These are phyloP conservation scores for Xylota sylvarum DNA, from an alignment of 2,888 invertebrate genomes.

Conservation along the genomic window DNA sequence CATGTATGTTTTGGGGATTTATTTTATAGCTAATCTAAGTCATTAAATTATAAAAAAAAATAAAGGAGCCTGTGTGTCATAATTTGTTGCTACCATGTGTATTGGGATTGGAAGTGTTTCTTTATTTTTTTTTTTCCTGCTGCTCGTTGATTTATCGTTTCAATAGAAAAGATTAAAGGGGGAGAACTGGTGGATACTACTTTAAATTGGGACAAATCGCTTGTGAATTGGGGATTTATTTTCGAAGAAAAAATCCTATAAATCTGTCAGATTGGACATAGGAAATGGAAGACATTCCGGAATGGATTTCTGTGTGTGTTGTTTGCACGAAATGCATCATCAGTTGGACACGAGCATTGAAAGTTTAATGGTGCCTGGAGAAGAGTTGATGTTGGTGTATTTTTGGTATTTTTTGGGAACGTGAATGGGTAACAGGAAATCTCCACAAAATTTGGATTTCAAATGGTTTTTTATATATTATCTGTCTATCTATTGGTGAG, in stretches of 20 bases:
- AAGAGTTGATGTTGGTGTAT: neutral
- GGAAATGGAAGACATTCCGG: conserved; percentile 47
- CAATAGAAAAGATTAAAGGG: conserved; percentile 55
- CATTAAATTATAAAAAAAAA: conserved; percentile 58
- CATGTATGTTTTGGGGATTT: conserved; percentile 22
- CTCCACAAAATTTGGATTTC: neutral
- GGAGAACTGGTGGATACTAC: conserved; percentile 29
- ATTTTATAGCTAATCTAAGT: conserved; percentile 64
- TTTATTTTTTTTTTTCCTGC: conserved; percentile 4
- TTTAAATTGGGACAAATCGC: conserved; percentile 74
- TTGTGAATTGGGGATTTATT: conserved; percentile 72
- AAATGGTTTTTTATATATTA: conserved; percentile 2
- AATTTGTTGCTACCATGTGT: conserved; percentile 64
- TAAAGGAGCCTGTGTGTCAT: conserved; percentile 46
- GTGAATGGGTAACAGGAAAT: conserved; percentile 25
- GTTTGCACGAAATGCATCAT: conserved; percentile 44
- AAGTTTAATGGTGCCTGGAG: conserved; percentile 38
- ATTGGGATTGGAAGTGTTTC: conserved; percentile 17
- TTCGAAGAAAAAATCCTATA: conserved; percentile 53
- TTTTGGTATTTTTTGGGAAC: conserved; percentile 3
- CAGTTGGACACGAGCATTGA: conserved; percentile 39
- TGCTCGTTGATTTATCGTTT: conserved; percentile 56
- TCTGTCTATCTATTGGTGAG: neutral
- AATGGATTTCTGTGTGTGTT: conserved; percentile 35
- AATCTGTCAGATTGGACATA: conserved; percentile 59